phyloP scores from a whole-genome alignment of 2,113 vertebrate genomes.

The Clupea harengus region DNA sequence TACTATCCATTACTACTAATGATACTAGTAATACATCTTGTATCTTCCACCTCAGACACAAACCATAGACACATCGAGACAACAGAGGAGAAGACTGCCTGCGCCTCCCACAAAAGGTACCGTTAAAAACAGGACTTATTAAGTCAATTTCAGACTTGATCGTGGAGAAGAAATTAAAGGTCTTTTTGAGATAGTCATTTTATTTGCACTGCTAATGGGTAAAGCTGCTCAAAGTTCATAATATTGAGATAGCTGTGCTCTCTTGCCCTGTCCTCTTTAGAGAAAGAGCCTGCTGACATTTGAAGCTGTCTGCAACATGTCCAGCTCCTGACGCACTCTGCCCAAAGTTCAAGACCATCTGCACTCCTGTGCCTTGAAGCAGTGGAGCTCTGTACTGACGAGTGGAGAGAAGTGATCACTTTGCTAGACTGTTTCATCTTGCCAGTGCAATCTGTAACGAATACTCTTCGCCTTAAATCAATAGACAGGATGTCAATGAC shows the following conservation, averaged over 20 bases:
- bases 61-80: conserved; percentile 85
- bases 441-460: not conserved
- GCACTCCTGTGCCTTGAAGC: conserved; percentile 39
- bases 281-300: conserved; percentile 34
- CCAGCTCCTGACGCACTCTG: not conserved
- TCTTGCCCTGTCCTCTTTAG: conserved; percentile 27
- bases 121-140: not conserved
- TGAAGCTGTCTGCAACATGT: not conserved
- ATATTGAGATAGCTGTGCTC: not conserved
- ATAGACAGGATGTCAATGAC: conserved; percentile 4
- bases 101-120: conserved; percentile 84
- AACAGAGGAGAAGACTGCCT: conserved; percentile 84
- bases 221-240: not conserved
- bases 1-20: not conserved
- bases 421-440: not conserved
- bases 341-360: conserved; percentile 8
- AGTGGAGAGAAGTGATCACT: not conserved
- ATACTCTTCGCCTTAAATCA: conserved; percentile 23
- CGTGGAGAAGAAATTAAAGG: not conserved
- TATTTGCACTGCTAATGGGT: not conserved
- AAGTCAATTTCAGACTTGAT: not conserved
- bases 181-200: not conserved
- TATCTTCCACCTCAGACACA: conserved; percentile 72
- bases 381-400: not conserved
- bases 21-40: not conserved